phyloP scores from a whole-genome alignment of 2,888 invertebrate species.

The Andrena camellia region DNA sequence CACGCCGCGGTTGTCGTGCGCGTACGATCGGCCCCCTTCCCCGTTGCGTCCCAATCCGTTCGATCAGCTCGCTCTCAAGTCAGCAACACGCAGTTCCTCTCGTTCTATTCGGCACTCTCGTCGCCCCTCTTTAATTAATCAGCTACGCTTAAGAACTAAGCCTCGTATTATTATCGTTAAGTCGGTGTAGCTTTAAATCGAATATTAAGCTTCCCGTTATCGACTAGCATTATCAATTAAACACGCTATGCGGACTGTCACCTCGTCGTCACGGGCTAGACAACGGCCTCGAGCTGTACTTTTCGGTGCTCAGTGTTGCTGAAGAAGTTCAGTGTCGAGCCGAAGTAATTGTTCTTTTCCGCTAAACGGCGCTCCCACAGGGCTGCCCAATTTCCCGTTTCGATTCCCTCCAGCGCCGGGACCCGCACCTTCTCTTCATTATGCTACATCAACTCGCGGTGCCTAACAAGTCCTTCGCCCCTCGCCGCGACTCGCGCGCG shows the following conservation, averaged over 20 bases:
- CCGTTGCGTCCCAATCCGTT: background rate
- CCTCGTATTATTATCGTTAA: slow-evolving; percentile 67
- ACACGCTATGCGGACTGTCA: slow-evolving; percentile 55
- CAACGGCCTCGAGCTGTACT: slow-evolving; percentile 41
- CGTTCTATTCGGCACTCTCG: background rate
- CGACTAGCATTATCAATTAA: slow-evolving; percentile 54
- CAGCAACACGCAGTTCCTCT: slow-evolving; percentile 20
- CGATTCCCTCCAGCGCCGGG: slow-evolving; percentile 4
- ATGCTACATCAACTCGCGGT: slow-evolving; percentile 37
- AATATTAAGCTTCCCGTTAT: slow-evolving; percentile 50
- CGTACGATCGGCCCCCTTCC: background rate
- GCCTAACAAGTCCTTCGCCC: slow-evolving; percentile 54
- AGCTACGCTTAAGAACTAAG: slow-evolving; percentile 64
- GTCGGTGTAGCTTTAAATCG: slow-evolving; percentile 48
- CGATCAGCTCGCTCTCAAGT: slow-evolving; percentile 7
- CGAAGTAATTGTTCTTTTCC: slow-evolving; percentile 1
- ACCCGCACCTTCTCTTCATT: slow-evolving; percentile 22
- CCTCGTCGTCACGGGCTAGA: slow-evolving; percentile 38
- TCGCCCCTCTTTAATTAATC: slow-evolving; percentile 20
- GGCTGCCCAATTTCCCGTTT: slow-evolving; percentile 2
- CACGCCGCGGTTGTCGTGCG: background rate
- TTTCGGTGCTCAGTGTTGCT: slow-evolving; percentile 43
- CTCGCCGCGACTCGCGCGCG: slow-evolving; percentile 36
- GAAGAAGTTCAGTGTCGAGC: slow-evolving; percentile 36
- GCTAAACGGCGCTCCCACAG: slow-evolving; percentile 20